phyloP scores from a whole-genome alignment of 1,140 invertebrate species.

The Leptinotarsa defecta region DNA sequence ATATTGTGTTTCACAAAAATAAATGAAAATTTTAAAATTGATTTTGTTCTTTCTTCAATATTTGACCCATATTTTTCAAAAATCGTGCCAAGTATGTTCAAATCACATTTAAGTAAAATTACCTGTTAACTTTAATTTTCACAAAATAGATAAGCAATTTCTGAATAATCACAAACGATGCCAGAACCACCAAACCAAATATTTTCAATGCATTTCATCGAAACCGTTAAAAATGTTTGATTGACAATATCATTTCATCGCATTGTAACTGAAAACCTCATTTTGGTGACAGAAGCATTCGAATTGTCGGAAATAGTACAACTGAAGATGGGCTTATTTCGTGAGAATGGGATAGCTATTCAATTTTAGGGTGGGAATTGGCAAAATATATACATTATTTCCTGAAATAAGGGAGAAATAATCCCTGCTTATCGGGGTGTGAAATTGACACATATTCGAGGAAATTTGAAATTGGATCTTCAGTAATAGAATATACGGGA shows the following conservation, averaged over 20 bases:
- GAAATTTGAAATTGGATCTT: conserved; percentile 30
- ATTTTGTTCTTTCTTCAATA: too few species aligned
- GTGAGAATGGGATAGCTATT: conserved; percentile 32
- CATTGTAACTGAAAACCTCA: neutral
- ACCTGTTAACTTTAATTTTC: too few species aligned
- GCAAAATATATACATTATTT: conserved; percentile 35
- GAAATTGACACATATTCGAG: conserved; percentile 35
- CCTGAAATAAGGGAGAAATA: conserved; percentile 32
- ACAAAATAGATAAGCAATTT: too few species aligned
- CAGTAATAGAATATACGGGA: neutral
- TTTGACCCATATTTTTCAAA: too few species aligned
- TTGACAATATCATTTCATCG: conserved; percentile 4
- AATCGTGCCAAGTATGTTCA: too few species aligned
- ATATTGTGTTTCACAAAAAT: too few species aligned
- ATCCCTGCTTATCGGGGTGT: conserved; percentile 32
- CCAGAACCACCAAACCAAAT: too few species aligned
- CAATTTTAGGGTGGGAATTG: conserved; percentile 35
- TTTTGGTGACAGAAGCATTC: neutral
- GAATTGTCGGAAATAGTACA: conserved; percentile 9
- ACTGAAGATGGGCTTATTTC: conserved; percentile 7
- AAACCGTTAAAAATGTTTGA: conserved; percentile 3
- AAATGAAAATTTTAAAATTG: too few species aligned
- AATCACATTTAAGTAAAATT: too few species aligned
- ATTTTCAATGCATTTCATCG: neutral
- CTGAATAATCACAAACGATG: too few species aligned